Evolutionary conservation across 1,140 invertebrate genomes (phyloP).

Genomic region (Drosophila malerkotliana): DNA sequence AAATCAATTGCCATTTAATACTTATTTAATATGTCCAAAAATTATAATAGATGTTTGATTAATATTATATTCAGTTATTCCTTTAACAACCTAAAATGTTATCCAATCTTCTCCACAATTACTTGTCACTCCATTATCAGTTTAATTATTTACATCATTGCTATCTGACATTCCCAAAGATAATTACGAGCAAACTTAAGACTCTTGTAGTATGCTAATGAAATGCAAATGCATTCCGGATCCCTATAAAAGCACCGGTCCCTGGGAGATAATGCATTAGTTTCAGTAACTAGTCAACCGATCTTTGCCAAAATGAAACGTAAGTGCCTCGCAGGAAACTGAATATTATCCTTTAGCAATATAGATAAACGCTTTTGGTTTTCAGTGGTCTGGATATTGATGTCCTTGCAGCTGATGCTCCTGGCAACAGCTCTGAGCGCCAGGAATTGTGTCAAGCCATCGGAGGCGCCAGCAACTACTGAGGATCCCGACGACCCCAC

Average conservation of each 20-base stretch:
- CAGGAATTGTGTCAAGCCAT: conserved; percentile 32
- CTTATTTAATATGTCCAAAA: too few species aligned
- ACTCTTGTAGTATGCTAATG: conserved; percentile 62
- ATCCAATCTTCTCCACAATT: neutral
- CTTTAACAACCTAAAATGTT: neutral
- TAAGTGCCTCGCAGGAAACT: conserved; percentile 36
- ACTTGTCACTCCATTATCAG: neutral
- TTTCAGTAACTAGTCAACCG: conserved; percentile 3
- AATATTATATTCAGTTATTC: neutral
- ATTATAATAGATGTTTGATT: too few species aligned
- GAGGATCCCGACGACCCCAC: conserved; percentile 26
- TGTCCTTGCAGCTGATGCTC: conserved; percentile 57
- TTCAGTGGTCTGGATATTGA: conserved; percentile 53
- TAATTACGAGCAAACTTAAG: conserved; percentile 21
- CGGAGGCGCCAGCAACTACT: conserved; percentile 16
- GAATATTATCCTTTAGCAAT: conserved; percentile 19
- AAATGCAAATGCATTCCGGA: conserved; percentile 23
- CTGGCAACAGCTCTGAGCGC: conserved; percentile 46
- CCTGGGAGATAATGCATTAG: conserved; percentile 5
- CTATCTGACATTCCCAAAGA: conserved; percentile 20
- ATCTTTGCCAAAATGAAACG: conserved; percentile 49
- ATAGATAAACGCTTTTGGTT: conserved; percentile 21
- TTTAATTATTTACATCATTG: neutral
- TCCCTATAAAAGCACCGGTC: conserved; percentile 52
- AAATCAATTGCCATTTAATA: neutral